These are phyloP conservation scores for Lynx canadensis DNA, from an alignment of 2,113 vertebrate species.

Conservation along the genomic window DNA sequence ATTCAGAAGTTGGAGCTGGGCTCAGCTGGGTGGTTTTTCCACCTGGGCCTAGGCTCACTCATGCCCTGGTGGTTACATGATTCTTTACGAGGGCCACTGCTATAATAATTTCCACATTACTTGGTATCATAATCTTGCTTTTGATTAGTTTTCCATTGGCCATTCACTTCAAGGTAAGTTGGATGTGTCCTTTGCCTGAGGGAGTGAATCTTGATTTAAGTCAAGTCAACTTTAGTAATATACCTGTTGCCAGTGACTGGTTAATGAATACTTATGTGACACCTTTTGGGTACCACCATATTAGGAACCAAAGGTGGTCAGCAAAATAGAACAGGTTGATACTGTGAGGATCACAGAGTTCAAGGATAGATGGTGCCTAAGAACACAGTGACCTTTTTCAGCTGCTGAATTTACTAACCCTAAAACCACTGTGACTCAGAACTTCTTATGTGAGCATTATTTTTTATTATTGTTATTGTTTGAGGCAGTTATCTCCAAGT, in stretches of 20 bases:
- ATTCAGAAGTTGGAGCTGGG: conserved; percentile 4
- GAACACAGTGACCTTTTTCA: background rate
- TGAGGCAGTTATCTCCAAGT: conserved; percentile 17
- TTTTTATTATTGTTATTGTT: background rate
- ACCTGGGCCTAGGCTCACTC: background rate
- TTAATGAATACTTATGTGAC: background rate
- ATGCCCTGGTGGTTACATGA: background rate
- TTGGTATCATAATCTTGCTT: conserved; percentile 12
- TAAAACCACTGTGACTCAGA: conserved; percentile 6
- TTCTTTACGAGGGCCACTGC: background rate
- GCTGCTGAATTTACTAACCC: background rate
- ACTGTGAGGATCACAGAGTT: background rate
- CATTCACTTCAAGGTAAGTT: background rate
- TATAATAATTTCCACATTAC: background rate
- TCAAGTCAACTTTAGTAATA: background rate
- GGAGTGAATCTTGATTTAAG: conserved; percentile 39
- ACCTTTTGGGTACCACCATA: background rate
- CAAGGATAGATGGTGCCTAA: background rate
- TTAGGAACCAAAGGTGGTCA: background rate
- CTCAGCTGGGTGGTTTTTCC: conserved; percentile 10
- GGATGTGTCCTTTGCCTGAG: background rate
- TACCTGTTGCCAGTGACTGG: background rate
- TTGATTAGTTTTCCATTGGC: background rate
- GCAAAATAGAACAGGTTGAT: background rate
- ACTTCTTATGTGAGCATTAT: background rate